A percentile compares a stretch with the other conserved stretches of the same genome.
phyloP scores from a whole-genome alignment of 2,888 invertebrate genomes.

The Dryadula phaetusa region DNA sequence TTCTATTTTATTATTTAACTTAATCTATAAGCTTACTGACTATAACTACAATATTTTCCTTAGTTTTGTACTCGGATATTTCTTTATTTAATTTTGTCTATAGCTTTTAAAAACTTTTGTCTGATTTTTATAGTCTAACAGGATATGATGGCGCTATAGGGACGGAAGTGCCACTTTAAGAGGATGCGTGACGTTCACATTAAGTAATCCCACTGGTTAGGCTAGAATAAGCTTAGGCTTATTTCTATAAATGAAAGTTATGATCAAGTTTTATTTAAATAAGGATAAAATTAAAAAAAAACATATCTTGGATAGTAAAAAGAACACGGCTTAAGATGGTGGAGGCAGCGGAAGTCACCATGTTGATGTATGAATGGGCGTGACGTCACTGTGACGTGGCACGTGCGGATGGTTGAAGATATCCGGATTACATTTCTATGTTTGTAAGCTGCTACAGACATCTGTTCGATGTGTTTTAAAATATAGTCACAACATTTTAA shows the following conservation, averaged over 20 bases:
- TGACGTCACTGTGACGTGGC: constrained; percentile 60
- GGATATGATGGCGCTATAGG: constrained; percentile 77
- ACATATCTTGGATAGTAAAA: constrained; percentile 2
- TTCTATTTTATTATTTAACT: neutral
- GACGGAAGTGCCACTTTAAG: constrained; percentile 76
- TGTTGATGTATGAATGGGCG: constrained; percentile 57
- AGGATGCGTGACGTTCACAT: constrained; percentile 66
- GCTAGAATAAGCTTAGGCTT: neutral
- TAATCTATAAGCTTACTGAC: neutral
- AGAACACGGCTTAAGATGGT: constrained; percentile 52
- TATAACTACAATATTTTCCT: neutral
- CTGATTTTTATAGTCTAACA: constrained; percentile 52
- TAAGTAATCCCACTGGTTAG: constrained; percentile 4
- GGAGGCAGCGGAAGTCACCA: constrained; percentile 68
- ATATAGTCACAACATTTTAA: neutral
- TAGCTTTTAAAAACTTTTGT: neutral
- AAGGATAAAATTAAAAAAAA: neutral
- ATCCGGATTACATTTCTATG: constrained; percentile 38
- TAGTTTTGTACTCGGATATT: no score
- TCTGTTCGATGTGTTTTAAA: constrained; percentile 32
- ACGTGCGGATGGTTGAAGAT: constrained; percentile 34
- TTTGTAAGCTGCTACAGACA: constrained; percentile 33
- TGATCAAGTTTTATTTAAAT: neutral
- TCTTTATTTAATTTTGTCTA: neutral
- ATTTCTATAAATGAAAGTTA: neutral